Evolutionary conservation across 92 coral and sea anemone genomes (phyloP).

Genomic region (Siderastrea siderea): DNA sequence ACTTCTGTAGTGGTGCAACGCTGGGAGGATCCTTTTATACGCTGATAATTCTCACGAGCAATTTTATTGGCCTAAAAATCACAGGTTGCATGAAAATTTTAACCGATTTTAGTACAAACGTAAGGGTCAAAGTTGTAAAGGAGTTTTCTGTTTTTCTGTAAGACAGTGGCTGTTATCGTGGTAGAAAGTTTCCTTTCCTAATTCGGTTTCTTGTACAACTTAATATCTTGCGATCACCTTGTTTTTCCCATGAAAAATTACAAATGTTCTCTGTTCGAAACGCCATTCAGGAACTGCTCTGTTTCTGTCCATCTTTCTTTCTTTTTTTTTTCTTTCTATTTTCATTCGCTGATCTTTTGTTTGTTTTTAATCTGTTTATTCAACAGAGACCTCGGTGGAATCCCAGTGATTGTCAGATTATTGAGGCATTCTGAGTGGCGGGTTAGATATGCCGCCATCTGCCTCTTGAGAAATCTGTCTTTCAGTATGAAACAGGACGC

Average conservation of each 20-base stretch:
- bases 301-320: background rate
- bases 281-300: background rate
- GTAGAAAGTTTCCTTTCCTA: too few species aligned
- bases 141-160: background rate
- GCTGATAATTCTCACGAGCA: too few species aligned
- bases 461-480: slow-evolving; percentile 90
- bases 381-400: slow-evolving; percentile 88
- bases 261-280: too few species aligned
- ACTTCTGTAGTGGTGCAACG: too few species aligned
- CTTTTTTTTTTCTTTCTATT: background rate
- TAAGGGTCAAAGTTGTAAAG: background rate
- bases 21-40: too few species aligned
- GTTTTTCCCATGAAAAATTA: too few species aligned
- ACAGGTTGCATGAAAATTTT: too few species aligned
- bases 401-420: slow-evolving; percentile 82
- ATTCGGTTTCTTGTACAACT: too few species aligned
- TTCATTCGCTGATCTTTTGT: too few species aligned
- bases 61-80: too few species aligned
- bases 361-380: background rate
- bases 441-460: slow-evolving; percentile 90
- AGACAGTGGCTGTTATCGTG: too few species aligned
- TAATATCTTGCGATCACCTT: background rate
- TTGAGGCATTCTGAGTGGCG: slow-evolving; percentile 82
- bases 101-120: background rate
- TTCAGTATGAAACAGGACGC: slow-evolving; percentile 82